Evolutionary conservation across 2,888 invertebrate species (phyloP).

Genomic region (Lysandra bellargus): DNA sequence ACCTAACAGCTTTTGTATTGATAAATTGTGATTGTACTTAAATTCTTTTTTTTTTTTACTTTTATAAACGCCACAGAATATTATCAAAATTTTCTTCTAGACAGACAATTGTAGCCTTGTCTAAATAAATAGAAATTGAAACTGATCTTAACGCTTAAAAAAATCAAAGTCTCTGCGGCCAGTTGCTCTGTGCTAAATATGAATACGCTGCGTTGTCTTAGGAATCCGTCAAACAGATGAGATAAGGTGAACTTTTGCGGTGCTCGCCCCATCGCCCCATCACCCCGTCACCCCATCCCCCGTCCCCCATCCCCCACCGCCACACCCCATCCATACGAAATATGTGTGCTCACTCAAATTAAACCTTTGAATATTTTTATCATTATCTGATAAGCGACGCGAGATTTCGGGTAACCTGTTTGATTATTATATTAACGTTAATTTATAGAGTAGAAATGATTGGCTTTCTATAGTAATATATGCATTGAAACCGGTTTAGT

Average conservation of each 20-base stretch:
- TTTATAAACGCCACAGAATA: too few relatives aligned
- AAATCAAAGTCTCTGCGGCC: conserved; percentile 47
- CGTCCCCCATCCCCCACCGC: conserved; percentile 41
- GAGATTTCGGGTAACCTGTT: neutral
- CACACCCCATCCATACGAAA: conserved; percentile 29
- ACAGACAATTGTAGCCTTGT: too few relatives aligned
- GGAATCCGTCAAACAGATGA: conserved; percentile 79
- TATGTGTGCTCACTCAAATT: conserved; percentile 30
- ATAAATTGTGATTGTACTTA: too few relatives aligned
- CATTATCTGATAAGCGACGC: conserved; percentile 23
- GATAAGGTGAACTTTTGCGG: conserved; percentile 78
- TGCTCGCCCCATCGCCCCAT: conserved; percentile 48
- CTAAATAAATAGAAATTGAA: too few relatives aligned
- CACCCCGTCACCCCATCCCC: conserved; percentile 38
- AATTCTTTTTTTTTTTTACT: too few relatives aligned
- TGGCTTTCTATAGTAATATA: neutral
- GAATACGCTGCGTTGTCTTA: conserved; percentile 69
- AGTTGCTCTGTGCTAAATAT: conserved; percentile 62
- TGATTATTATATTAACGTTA: neutral
- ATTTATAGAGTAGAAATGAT: neutral
- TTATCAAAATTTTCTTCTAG: too few relatives aligned
- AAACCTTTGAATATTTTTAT: conserved; percentile 26
- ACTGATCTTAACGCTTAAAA: neutral
- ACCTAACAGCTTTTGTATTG: too few relatives aligned
- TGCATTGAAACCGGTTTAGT: neutral